A percentile compares a stretch with the other conserved stretches of the same genome.
Evolutionary conservation across 1,140 invertebrate genomes (phyloP).

Genomic region (Triops longicaudatus): DNA sequence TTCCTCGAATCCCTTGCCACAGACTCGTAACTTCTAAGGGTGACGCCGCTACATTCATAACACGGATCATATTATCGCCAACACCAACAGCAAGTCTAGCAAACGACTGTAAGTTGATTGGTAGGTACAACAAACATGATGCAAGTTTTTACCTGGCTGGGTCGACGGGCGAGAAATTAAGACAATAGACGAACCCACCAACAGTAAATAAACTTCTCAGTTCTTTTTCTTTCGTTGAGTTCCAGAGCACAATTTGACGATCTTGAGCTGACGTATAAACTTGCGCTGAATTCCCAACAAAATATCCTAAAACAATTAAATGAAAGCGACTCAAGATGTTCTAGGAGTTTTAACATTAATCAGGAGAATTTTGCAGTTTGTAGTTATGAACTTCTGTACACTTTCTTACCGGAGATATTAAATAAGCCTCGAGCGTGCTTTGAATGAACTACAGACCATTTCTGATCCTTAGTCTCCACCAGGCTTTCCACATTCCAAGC

Average conservation of each 20-base stretch:
- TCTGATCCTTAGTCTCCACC: conserved; percentile 30
- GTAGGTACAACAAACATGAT: background rate
- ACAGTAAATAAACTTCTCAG: conserved; percentile 47
- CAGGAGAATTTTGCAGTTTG: too few species aligned
- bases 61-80: conserved; percentile 57
- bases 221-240: background rate
- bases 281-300: conserved; percentile 27
- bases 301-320: too few species aligned
- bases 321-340: too few species aligned
- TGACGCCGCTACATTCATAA: conserved; percentile 55
- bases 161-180: conserved; percentile 58
- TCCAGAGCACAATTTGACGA: conserved; percentile 50
- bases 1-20: conserved; percentile 63
- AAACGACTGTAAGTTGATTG: background rate
- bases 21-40: conserved; percentile 44
- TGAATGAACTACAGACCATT: conserved; percentile 42
- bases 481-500: conserved; percentile 40
- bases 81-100: conserved; percentile 53
- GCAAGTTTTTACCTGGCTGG: conserved; percentile 46
- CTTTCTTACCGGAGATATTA: conserved; percentile 39
- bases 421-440: conserved; percentile 46
- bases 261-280: conserved; percentile 57
- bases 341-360: too few species aligned
- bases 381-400: background rate
- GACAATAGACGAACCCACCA: conserved; percentile 54